Evolutionary conservation across 92 coral and sea anemone species (phyloP).

Genomic region (Anthopleura xanthogrammica): DNA sequence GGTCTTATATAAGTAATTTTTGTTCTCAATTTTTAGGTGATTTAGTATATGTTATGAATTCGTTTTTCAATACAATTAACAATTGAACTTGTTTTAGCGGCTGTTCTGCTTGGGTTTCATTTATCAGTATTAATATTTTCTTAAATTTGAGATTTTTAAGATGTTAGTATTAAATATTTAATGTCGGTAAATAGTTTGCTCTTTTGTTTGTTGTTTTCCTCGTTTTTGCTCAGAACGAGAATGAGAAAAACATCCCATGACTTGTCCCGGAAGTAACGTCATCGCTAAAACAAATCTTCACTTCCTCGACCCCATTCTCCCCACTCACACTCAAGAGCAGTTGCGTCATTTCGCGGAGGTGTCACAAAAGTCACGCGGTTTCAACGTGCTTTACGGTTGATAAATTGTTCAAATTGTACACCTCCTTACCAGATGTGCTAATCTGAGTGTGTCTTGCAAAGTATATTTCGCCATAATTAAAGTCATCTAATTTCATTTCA

Average conservation of each 20-base stretch:
- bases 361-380: conserved; percentile 7
- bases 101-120: too few species aligned
- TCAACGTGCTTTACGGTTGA: not conserved
- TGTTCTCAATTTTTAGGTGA: not conserved
- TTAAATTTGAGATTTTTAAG: too few species aligned
- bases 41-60: too few species aligned
- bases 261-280: not conserved
- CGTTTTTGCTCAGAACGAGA: too few species aligned
- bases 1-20: too few species aligned
- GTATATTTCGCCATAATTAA: not conserved
- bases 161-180: too few species aligned
- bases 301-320: conserved; percentile 2
- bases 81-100: too few species aligned
- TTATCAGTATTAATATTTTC: too few species aligned
- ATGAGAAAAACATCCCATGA: too few species aligned
- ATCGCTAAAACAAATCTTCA: not conserved
- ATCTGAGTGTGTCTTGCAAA: not conserved
- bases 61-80: too few species aligned
- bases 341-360: conserved; percentile 33
- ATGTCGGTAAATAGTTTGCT: too few species aligned
- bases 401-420: not conserved
- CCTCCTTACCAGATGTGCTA: not conserved
- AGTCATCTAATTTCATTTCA: not conserved
- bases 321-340: not conserved
- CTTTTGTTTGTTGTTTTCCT: too few species aligned